phyloP scores from a whole-genome alignment of 2,888 invertebrate genomes.

The Drosophila merina region DNA sequence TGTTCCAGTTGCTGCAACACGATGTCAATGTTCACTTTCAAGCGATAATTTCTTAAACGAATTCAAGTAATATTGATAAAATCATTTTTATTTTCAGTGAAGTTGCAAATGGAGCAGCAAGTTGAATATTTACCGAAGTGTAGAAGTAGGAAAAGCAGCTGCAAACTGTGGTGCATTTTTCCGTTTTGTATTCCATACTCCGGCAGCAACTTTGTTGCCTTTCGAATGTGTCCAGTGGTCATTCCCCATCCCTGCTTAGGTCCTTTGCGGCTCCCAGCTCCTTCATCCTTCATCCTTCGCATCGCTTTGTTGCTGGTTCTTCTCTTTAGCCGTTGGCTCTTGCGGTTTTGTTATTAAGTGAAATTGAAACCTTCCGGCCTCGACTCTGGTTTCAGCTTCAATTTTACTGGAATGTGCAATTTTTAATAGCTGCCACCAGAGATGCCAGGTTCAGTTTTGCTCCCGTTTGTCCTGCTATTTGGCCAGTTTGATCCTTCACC shows the following conservation, averaged over 20 bases:
- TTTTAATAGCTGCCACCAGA: conserved; percentile 62
- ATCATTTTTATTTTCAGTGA: conserved; percentile 10
- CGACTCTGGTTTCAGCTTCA: conserved; percentile 64
- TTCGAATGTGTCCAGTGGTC: conserved; percentile 44
- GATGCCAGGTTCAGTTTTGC: conserved; percentile 21
- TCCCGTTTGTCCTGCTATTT: conserved; percentile 26
- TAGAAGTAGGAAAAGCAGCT: conserved; percentile 46
- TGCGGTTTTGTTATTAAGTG: conserved; percentile 66
- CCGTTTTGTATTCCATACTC: conserved; percentile 27
- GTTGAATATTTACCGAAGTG: not conserved
- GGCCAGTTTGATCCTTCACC: conserved; percentile 47
- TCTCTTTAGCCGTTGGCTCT: conserved; percentile 18
- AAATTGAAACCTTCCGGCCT: conserved; percentile 71
- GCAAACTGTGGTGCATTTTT: conserved; percentile 44
- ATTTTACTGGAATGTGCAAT: conserved; percentile 68
- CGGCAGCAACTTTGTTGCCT: conserved; percentile 36
- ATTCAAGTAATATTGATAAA: not conserved
- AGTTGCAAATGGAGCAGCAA: not conserved
- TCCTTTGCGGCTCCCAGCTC: conserved; percentile 23
- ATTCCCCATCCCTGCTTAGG: conserved; percentile 13
- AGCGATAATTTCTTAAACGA: not conserved
- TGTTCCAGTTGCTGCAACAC: not conserved
- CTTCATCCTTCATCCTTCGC: conserved; percentile 44
- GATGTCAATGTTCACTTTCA: not conserved
- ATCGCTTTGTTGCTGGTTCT: conserved; percentile 54